A percentile compares a stretch with the other conserved stretches of the same genome.
These are phyloP conservation scores for Euleptes europaea DNA, from an alignment of 2,113 vertebrate genomes.

Conservation along the genomic window DNA sequence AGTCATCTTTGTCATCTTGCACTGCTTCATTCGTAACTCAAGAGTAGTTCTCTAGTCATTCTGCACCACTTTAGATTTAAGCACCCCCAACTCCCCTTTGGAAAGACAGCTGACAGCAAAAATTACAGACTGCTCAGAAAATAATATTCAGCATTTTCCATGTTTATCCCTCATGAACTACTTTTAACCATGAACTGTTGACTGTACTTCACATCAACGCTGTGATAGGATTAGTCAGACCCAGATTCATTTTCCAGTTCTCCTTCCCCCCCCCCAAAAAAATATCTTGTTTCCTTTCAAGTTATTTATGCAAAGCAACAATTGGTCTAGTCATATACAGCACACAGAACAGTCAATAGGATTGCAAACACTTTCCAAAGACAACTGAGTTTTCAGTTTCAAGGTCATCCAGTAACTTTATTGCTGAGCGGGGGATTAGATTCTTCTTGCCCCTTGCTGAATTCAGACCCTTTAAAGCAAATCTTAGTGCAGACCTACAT, in stretches of 20 bases:
- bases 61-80: not conserved
- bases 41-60: no score
- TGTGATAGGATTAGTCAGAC: not conserved
- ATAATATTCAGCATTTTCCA: not conserved
- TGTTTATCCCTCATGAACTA: not conserved
- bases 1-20: no score
- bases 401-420: no score
- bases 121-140: not conserved
- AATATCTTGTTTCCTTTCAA: not conserved
- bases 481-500: not conserved
- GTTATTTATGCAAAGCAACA: not conserved
- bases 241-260: not conserved
- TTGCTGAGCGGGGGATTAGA: not conserved
- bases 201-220: not conserved
- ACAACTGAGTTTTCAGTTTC: not conserved
- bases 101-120: not conserved
- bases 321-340: not conserved
- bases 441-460: not conserved
- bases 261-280: no score
- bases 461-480: not conserved
- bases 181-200: not conserved
- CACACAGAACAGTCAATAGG: not conserved
- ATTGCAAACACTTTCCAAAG: not conserved
- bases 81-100: not conserved
- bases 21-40: not conserved